Conservation (phyloP, 2,113 vertebrate species). For the Nematolebias whitei region DNA sequence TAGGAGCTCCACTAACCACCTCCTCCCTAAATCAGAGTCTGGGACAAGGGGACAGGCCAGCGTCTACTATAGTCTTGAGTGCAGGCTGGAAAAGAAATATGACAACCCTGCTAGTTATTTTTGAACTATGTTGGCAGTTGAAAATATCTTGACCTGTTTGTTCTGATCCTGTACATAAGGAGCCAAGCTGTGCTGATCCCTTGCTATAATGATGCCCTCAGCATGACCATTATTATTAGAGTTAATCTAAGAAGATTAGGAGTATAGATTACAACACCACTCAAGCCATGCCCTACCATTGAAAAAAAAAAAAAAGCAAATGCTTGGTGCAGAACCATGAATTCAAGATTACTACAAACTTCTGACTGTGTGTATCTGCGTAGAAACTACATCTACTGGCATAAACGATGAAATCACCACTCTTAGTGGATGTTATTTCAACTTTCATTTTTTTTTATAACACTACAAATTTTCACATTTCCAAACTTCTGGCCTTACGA, state of each 20-base stretch:
- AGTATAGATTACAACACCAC: conserved; percentile 63
- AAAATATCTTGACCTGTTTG: neutral
- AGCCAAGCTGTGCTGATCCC: conserved; percentile 29
- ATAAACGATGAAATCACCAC: no score
- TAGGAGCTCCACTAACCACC: conserved; percentile 62
- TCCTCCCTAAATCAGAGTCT: conserved; percentile 43
- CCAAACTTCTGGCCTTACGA: no score
- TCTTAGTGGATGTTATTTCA: no score
- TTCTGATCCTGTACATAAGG: conserved; percentile 23
- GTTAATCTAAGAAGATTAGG: conserved; percentile 68
- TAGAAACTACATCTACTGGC: conserved; percentile 14
- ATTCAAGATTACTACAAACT: conserved; percentile 34
- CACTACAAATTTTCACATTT: no score
- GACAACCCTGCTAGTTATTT: neutral
- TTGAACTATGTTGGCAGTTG: neutral
- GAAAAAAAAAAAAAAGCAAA: conserved; percentile 38
- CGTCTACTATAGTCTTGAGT: conserved; percentile 16
- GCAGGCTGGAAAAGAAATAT: neutral
- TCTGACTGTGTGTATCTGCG: neutral
- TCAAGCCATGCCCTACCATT: conserved; percentile 5
- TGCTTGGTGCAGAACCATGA: conserved; percentile 17
- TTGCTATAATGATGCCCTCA: conserved; percentile 40
- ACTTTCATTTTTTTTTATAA: no score
- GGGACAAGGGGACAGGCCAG: conserved; percentile 24
- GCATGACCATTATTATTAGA: conserved; percentile 55